A percentile compares a stretch with the other conserved stretches of the same genome.
phyloP scores from a whole-genome alignment of 2,113 vertebrate genomes.

The Geococcyx californianus region DNA sequence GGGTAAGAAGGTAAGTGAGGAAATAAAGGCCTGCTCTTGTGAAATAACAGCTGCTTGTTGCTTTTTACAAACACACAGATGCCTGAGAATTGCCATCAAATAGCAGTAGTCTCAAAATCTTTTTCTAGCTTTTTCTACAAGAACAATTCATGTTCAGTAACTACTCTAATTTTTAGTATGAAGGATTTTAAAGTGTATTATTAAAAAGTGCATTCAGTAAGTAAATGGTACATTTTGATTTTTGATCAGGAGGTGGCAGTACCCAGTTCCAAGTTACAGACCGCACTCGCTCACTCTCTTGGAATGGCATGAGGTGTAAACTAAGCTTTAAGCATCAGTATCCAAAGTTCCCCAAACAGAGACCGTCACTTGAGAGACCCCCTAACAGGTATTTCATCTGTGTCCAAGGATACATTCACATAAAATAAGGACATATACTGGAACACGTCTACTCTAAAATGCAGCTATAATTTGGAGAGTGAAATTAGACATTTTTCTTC shows the following conservation, averaged over 20 bases:
- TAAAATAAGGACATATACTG: not conserved
- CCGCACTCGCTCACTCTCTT: accelerated
- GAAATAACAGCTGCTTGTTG: not conserved
- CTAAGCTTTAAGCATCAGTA: not conserved
- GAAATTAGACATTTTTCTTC: not conserved
- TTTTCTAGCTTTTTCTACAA: not conserved
- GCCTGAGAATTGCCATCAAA: not conserved
- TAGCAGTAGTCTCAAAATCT: not conserved
- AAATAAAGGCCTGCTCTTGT: not conserved
- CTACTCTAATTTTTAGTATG: not conserved
- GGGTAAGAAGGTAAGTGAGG: not conserved
- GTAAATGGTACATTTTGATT: not conserved
- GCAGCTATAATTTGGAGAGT: not conserved
- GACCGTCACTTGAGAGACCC: not conserved
- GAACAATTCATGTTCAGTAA: not conserved
- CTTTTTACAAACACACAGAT: not conserved
- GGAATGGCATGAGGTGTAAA: accelerated
- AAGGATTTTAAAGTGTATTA: not conserved
- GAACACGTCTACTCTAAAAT: not conserved
- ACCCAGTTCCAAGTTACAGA: not conserved
- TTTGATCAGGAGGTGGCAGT: constrained; percentile 62
- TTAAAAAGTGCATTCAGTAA: not conserved
- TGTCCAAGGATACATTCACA: not conserved
- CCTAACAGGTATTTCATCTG: not conserved
- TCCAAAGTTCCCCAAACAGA: not conserved